Evolutionary conservation across 2,888 invertebrate species (phyloP).

Genomic region (Oeneis ivallda): DNA sequence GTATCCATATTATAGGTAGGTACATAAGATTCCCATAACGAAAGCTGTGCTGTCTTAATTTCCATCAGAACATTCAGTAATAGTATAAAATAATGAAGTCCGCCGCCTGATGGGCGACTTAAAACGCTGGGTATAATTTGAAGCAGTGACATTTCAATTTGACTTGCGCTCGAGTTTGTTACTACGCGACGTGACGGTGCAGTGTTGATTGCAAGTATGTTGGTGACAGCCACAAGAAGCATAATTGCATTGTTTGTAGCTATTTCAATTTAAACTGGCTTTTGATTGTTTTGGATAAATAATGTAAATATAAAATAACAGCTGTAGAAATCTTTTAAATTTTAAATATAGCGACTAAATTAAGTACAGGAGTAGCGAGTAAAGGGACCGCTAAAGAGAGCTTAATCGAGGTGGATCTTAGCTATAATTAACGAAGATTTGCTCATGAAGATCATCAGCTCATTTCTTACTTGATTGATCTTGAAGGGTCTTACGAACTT

Average conservation of each 20-base stretch:
- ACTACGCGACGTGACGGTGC: constrained; percentile 12
- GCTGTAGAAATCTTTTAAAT: no score
- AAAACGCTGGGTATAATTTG: constrained; percentile 47
- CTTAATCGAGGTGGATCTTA: no score
- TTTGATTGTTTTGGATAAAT: not conserved
- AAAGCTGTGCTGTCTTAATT: constrained; percentile 12
- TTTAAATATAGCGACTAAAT: no score
- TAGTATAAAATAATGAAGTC: constrained; percentile 31
- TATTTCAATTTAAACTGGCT: not conserved
- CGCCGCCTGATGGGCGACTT: constrained; percentile 28
- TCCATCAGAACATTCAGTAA: constrained; percentile 27
- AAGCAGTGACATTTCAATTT: constrained; percentile 71
- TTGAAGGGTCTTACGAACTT: no score
- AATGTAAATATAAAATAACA: not conserved
- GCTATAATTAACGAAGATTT: no score
- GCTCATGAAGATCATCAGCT: no score
- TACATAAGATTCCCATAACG: not conserved
- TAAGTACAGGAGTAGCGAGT: no score
- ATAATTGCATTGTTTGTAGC: constrained; percentile 16
- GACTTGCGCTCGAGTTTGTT: constrained; percentile 53
- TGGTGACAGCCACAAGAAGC: constrained; percentile 32
- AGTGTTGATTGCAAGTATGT: constrained; percentile 32
- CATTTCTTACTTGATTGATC: no score
- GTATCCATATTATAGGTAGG: no score
- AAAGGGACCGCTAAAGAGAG: no score